Evolutionary conservation across 2,113 vertebrate species (phyloP), one percentile per base, ranked within the genome.

Genomic region (Australoheros scitulus): DNA sequence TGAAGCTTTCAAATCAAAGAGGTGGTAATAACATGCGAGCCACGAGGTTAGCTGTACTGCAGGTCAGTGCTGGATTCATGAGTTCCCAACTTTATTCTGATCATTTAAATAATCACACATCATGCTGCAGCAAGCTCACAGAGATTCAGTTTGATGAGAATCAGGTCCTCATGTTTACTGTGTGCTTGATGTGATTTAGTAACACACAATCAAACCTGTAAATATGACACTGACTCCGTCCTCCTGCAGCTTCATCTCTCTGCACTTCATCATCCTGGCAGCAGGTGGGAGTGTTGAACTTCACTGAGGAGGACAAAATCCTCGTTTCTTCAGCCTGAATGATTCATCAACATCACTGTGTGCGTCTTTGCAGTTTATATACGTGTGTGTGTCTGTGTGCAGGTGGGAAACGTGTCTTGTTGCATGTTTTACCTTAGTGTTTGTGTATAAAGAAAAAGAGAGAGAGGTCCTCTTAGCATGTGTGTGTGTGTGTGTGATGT

Each of bases 241-340:
- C 47, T 50, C 15, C 1, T 43, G 13, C 1, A 24, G 38, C 10
- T 41, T 41, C 38, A 41, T 41, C 22, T 61, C 34, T 2, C 13
- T 36, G 60, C 34, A 18, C 11, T 81, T 76, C 56, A n/a, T 58
- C 11, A 11, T 14, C 15, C 57, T 38, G 58, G 7, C 88, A 83
- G 57, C 70, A 87, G 85, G 61, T 38, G 85, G 77, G 3, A 79
- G 32, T 87, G 85, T 85, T 80, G 88, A 20, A 36, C 88, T 85
- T 63, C 56, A 77, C 76, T 29, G 43, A 76, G 14, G n/a, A 41
- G 43, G 43, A 83, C 52, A 52, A 36, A 36, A 0, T 14, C 41
- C 56, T 38, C 10, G 32, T 20, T 60, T 20, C 38, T 41, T 43
- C 18, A 65, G 11, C 36, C 55, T 65, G 41, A 75, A 55, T 76